Base-by-base conservation (phyloP, 2,113 vertebrate genomes). In the Archilochus colubris region DNA sequence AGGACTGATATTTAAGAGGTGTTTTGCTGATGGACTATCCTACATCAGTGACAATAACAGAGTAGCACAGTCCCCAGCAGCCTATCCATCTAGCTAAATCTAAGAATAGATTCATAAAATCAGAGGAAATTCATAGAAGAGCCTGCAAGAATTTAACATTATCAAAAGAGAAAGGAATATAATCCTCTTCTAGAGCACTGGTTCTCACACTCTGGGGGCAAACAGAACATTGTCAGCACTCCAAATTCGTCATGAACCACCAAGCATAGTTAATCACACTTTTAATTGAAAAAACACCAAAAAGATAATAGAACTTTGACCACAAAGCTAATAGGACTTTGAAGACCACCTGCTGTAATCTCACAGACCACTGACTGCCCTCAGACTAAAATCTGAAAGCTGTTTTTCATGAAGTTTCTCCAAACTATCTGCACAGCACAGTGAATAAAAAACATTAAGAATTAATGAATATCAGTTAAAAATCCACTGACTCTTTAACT, bases 1-100 rank as follows among this genome's bases (percentile, higher is more conserved):
- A 98, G 94, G 81, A 89, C 92, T 95, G 95, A 97, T 96, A 97
- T 97, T 98, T 97, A 98, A 96, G 97, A 98, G 96, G 97, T 97
- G 97, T 98, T 97, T 96, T 95, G 95, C 94, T 98, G 97, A 98
- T 96, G 95, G 94, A 93, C 97, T 97, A 92, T 96, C 64, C 38
- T 96, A 95, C 93, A 95, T 95, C 80, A 82, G 93, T 97, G 97
- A 98, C 97, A 97, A 79, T 96, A 94, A 97, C 97, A 97, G 97
- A 97, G 86, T 74, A 95, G 88, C 28, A 11, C 66, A 95, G 86
- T 93, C 91, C 91, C 69, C 94, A 91, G 92, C 95, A 97, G 96
- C 73, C 96, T 78, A 95, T 97, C 93, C 92, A 97, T 97, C 97
- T 97, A 96, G 86, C 64, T 94, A 90, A 97, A 95, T 93, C 92